phyloP scores from a whole-genome alignment of 2,113 vertebrate species.

The Echinops telfairi region DNA sequence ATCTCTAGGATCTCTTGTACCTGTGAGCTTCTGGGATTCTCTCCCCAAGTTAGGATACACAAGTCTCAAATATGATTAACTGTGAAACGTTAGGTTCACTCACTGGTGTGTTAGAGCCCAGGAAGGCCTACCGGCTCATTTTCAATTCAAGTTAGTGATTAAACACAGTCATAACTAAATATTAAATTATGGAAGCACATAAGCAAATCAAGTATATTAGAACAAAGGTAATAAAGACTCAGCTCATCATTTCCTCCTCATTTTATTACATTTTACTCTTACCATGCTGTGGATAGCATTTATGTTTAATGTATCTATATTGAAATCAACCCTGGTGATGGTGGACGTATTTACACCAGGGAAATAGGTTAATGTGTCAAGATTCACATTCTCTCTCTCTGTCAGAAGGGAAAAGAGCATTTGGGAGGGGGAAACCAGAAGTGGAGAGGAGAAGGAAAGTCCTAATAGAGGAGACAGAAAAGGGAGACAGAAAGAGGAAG shows the following conservation, averaged over 20 bases:
- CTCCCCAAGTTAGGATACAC: neutral
- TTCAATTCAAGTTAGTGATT: constrained; percentile 11
- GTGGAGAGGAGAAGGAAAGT: neutral
- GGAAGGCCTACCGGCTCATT: neutral
- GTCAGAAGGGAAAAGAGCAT: neutral
- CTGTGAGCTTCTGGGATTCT: neutral
- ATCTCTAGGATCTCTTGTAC: neutral
- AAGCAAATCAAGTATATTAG: neutral
- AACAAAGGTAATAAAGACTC: constrained; percentile 25
- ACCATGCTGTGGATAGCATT: neutral
- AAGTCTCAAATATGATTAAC: neutral
- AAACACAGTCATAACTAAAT: neutral
- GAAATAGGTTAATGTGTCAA: neutral
- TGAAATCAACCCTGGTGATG: neutral
- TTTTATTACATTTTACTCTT: neutral
- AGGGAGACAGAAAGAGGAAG: neutral
- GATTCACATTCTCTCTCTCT: too few species aligned
- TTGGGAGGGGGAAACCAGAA: accelerated
- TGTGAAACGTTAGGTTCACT: too few species aligned
- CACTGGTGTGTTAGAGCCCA: too few species aligned
- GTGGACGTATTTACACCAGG: neutral
- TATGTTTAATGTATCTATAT: neutral
- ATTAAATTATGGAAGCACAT: neutral
- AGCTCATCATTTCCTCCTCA: neutral
- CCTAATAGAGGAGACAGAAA: neutral